Conservation (phyloP, 2,888 invertebrate genomes). For the Coleophora deauratella region DNA sequence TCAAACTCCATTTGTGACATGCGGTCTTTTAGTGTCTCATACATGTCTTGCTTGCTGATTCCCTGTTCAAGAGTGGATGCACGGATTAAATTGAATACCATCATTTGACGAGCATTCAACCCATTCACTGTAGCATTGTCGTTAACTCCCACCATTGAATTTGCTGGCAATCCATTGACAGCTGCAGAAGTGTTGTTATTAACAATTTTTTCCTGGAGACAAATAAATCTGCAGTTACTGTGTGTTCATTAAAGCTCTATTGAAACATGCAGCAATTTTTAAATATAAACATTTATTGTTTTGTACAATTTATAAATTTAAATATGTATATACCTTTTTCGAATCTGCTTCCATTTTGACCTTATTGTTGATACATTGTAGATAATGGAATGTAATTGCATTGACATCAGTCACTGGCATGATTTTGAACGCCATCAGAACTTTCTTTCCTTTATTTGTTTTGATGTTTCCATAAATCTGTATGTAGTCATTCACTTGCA, state of each 20-base stretch:
- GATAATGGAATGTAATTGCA: constrained; percentile 66
- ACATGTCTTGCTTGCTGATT: constrained; percentile 66
- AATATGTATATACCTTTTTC: constrained; percentile 57
- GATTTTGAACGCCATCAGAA: constrained; percentile 65
- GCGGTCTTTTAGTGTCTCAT: constrained; percentile 49
- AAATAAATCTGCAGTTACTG: not conserved
- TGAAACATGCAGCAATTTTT: too few relatives aligned
- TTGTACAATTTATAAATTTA: too few relatives aligned
- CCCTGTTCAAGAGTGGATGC: constrained; percentile 62
- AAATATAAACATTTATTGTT: too few relatives aligned
- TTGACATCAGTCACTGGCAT: constrained; percentile 60
- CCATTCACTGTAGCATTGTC: constrained; percentile 55
- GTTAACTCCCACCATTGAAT: constrained; percentile 56
- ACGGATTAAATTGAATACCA: constrained; percentile 63
- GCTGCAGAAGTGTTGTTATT: constrained; percentile 36
- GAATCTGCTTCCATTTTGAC: constrained; percentile 65
- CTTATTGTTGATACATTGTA: constrained; percentile 65
- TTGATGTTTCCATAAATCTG: constrained; percentile 67
- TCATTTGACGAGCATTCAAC: constrained; percentile 59
- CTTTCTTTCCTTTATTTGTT: constrained; percentile 64
- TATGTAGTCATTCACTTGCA: constrained; percentile 64
- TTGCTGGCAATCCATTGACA: constrained; percentile 44
- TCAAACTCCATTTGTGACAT: constrained; percentile 65
- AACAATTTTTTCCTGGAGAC: constrained; percentile 44
- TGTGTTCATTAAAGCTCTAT: too few relatives aligned